phyloP scores from a whole-genome alignment of 2,113 vertebrate species.

The Pygoscelis antarcticus region DNA sequence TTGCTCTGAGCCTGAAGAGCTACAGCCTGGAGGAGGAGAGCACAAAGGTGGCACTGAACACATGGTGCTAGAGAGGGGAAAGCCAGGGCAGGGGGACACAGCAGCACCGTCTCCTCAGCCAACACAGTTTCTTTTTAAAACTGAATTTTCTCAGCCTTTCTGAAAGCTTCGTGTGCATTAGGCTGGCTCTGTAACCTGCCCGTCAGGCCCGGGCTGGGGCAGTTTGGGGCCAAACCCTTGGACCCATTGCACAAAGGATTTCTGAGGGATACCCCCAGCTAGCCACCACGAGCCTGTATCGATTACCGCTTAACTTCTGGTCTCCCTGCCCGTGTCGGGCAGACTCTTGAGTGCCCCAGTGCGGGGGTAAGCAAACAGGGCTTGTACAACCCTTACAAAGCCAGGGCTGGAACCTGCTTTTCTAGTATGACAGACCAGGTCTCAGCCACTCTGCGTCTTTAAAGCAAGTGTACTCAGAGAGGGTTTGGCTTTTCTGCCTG shows the following conservation, averaged over 20 bases:
- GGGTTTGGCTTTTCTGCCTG: background rate
- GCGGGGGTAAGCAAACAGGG: background rate
- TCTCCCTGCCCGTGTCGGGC: background rate
- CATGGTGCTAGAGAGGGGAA: background rate
- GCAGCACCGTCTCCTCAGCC: rapidly evolving
- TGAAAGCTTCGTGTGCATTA: background rate
- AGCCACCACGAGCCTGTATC: background rate
- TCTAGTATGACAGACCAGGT: background rate
- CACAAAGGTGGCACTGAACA: background rate
- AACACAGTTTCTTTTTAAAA: background rate
- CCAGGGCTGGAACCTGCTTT: background rate
- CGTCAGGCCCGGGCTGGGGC: background rate
- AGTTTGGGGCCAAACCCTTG: background rate
- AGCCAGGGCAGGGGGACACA: background rate
- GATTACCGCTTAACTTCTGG: background rate
- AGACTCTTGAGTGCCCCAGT: rapidly evolving
- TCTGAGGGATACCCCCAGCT: background rate
- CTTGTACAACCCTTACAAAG: background rate
- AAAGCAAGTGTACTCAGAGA: background rate
- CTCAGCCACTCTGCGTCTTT: background rate
- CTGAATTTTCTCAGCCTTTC: background rate
- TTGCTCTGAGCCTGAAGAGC: background rate
- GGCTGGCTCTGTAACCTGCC: background rate
- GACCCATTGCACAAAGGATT: rapidly evolving
- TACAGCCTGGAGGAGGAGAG: rapidly evolving